Percentiles rank a stretch among this genome's conserved stretches.
phyloP scores from a whole-genome alignment of 2,797 vertebrate species.

The Spinus pinus region DNA sequence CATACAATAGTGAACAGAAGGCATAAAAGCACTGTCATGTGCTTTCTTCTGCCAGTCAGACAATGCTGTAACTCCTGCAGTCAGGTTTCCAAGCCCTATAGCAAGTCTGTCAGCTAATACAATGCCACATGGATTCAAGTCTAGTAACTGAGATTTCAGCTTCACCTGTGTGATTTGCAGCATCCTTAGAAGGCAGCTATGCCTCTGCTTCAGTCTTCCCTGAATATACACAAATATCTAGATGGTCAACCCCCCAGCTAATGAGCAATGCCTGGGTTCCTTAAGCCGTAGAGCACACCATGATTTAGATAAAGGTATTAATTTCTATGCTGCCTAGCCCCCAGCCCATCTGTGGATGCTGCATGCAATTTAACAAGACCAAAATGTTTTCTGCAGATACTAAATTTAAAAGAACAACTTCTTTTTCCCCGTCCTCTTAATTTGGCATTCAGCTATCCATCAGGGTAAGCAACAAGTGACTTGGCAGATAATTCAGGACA shows the following conservation, averaged over 20 bases:
- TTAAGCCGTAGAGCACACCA: background rate
- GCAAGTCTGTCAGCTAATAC: background rate
- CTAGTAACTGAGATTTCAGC: background rate
- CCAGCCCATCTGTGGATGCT: background rate
- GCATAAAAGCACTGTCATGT: background rate
- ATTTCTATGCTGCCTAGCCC: background rate
- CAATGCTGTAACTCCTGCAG: background rate
- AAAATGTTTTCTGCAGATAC: background rate
- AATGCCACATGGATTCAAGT: background rate
- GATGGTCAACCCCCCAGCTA: background rate
- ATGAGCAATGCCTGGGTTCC: background rate
- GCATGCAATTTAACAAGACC: background rate
- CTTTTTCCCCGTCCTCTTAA: background rate
- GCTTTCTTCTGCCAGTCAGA: background rate
- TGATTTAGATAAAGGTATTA: background rate
- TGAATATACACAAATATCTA: background rate
- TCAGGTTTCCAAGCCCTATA: background rate
- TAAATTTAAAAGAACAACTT: background rate
- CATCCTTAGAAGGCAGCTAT: background rate
- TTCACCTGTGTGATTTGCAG: background rate
- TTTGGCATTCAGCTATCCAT: background rate
- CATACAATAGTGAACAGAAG: background rate
- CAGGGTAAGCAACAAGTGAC: constrained; percentile 11
- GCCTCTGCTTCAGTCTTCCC: background rate
- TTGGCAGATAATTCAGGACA: constrained; percentile 35